These are phyloP conservation scores for Hippocampus kuda DNA, from an alignment of 2,797 vertebrate species.

Conservation along the genomic window DNA sequence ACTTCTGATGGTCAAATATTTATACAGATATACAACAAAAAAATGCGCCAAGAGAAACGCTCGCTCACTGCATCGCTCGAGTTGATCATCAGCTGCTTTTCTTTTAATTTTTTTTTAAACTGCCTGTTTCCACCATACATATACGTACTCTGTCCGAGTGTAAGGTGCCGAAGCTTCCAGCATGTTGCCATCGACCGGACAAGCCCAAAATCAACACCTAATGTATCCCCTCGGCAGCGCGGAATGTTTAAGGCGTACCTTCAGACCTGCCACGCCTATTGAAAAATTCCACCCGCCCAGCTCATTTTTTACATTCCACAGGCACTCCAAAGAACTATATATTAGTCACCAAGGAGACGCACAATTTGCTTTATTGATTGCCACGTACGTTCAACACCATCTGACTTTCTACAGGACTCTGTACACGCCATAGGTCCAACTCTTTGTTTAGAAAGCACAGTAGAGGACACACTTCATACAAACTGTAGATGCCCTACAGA, in stretches of 20 bases:
- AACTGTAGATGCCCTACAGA: constrained; percentile 58
- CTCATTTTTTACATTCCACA: constrained; percentile 27
- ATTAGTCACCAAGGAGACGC: constrained; percentile 13
- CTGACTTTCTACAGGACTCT: background rate
- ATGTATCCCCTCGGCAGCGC: too few relatives aligned
- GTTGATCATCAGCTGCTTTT: too few relatives aligned
- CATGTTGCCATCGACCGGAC: too few relatives aligned
- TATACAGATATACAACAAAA: too few relatives aligned
- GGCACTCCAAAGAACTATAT: constrained; percentile 21
- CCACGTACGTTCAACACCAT: constrained; percentile 11
- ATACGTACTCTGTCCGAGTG: too few relatives aligned
- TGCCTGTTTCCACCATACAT: too few relatives aligned
- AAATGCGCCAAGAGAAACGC: too few relatives aligned
- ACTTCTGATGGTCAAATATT: too few relatives aligned
- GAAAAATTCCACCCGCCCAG: constrained; percentile 10
- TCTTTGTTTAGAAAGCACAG: background rate
- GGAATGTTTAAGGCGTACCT: background rate
- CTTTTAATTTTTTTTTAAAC: too few relatives aligned
- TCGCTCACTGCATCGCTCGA: too few relatives aligned
- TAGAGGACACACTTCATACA: constrained; percentile 46
- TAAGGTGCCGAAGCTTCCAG: too few relatives aligned
- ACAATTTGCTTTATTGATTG: constrained; percentile 12
- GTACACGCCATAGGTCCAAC: background rate
- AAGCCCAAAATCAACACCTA: too few relatives aligned
- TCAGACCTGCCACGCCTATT: background rate